Percentiles rank a stretch among this genome's conserved stretches.
Conservation (phyloP, 2,888 invertebrate genomes). For the Drosophila mercatorum region DNA sequence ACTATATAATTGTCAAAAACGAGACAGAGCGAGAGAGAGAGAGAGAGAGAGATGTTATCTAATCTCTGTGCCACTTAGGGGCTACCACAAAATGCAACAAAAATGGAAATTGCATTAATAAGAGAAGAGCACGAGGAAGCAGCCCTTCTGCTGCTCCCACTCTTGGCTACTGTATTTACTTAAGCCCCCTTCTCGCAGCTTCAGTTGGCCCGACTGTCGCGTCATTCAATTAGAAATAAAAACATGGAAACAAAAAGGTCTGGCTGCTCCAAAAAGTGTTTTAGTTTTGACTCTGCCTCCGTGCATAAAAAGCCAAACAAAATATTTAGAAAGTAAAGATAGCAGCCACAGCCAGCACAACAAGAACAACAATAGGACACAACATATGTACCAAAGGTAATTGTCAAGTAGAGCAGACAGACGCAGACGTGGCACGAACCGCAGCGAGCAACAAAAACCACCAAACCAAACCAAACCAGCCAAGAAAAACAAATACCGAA, state of each 20-base stretch:
- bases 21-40: not conserved
- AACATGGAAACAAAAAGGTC: slow-evolving; percentile 67
- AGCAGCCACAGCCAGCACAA: slow-evolving; percentile 60
- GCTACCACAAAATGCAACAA: slow-evolving; percentile 54
- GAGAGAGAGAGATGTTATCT: slow-evolving; percentile 49
- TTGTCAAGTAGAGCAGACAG: slow-evolving; percentile 74
- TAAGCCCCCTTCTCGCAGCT: not conserved
- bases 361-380: slow-evolving; percentile 60
- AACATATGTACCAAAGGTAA: slow-evolving; percentile 75
- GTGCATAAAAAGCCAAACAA: slow-evolving; percentile 52
- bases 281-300: slow-evolving; percentile 62
- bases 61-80: slow-evolving; percentile 66
- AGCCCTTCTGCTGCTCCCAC: not conserved
- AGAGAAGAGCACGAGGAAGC: slow-evolving; percentile 15
- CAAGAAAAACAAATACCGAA: slow-evolving; percentile 26
- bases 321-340: slow-evolving; percentile 79
- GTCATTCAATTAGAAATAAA: slow-evolving; percentile 78
- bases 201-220: slow-evolving; percentile 20
- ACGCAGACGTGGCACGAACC: slow-evolving; percentile 68
- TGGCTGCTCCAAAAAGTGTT: slow-evolving; percentile 52
- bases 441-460: slow-evolving; percentile 28
- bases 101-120: slow-evolving; percentile 77
- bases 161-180: slow-evolving; percentile 24
- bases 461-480: slow-evolving; percentile 12
- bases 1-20: slow-evolving; percentile 32